A percentile compares a stretch with the other conserved stretches of the same genome.
Evolutionary conservation across 2,113 vertebrate species (phyloP).

Genomic region (Pyrgilauda ruficollis): DNA sequence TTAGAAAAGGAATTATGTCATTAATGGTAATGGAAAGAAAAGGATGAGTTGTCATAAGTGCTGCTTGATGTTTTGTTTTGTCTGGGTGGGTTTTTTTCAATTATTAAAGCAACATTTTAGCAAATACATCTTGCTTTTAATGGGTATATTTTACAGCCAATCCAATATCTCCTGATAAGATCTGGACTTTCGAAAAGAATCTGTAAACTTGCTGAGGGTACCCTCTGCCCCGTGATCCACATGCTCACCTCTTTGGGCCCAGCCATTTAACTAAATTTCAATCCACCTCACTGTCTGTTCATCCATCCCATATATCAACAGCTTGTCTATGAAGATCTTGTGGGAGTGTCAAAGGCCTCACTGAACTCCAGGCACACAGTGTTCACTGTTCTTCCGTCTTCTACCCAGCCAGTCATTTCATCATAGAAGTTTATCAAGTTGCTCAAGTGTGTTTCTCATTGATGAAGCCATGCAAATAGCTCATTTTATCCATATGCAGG

Average conservation of each 20-base stretch:
- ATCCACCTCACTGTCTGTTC: not conserved
- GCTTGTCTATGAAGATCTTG: not conserved
- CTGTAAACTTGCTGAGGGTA: not conserved
- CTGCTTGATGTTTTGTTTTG: not conserved
- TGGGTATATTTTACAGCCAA: not conserved
- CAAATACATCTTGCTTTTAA: not conserved
- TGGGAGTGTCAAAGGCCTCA: not conserved
- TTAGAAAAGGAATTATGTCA: not conserved
- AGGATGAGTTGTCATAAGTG: not conserved
- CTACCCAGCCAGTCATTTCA: not conserved
- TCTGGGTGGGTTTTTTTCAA: not conserved
- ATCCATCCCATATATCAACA: not conserved
- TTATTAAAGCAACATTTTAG: not conserved
- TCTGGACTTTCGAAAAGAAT: not conserved
- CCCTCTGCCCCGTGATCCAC: not conserved
- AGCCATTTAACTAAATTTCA: not conserved
- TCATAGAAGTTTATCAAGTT: not conserved
- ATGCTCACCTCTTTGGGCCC: not conserved
- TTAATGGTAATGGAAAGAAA: not conserved
- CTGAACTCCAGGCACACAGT: not conserved
- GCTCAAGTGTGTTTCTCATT: not conserved
- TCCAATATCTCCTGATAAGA: not conserved
- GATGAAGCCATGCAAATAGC: not conserved
- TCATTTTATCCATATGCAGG: not conserved
- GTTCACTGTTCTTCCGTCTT: not conserved